Evolutionary conservation across 2,113 vertebrate genomes (phyloP).

Genomic region (Leptobrachium ailaonicum): DNA sequence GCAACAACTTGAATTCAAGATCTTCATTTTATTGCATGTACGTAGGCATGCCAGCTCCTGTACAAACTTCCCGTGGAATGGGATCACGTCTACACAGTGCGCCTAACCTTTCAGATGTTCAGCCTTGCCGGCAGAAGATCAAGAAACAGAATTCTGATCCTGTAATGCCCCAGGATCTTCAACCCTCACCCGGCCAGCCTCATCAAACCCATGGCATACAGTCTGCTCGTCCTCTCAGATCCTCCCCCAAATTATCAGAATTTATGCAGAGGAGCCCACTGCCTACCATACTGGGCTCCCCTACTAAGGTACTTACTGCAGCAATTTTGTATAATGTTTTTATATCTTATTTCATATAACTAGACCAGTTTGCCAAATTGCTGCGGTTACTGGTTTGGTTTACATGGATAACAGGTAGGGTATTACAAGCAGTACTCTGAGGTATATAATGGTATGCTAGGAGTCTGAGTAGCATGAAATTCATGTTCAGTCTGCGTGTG

Average conservation of each 20-base stretch:
- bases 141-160: slow-evolving; percentile 92
- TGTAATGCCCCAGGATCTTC: slow-evolving; percentile 63
- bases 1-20: too few species aligned
- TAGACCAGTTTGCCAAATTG: too few species aligned
- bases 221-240: slow-evolving; percentile 78
- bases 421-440: too few species aligned
- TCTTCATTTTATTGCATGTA: not conserved
- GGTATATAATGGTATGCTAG: too few species aligned
- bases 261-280: slow-evolving; percentile 91
- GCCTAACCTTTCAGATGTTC: slow-evolving; percentile 79
- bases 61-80: slow-evolving; percentile 73
- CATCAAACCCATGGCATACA: slow-evolving; percentile 61
- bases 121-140: slow-evolving; percentile 81
- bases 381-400: too few species aligned
- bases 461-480: too few species aligned
- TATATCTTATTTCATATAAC: too few species aligned
- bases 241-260: slow-evolving; percentile 89
- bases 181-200: slow-evolving; percentile 59
- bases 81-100: slow-evolving; percentile 92
- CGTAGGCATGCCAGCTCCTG: slow-evolving; percentile 59
- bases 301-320: slow-evolving; percentile 76
- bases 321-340: too few species aligned
- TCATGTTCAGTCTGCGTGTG: too few species aligned
- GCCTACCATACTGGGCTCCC: slow-evolving; percentile 92
- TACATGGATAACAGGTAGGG: too few species aligned